These are phyloP conservation scores for Pygoscelis adeliae DNA, from an alignment of 2,113 vertebrate species.

Conservation along the genomic window DNA sequence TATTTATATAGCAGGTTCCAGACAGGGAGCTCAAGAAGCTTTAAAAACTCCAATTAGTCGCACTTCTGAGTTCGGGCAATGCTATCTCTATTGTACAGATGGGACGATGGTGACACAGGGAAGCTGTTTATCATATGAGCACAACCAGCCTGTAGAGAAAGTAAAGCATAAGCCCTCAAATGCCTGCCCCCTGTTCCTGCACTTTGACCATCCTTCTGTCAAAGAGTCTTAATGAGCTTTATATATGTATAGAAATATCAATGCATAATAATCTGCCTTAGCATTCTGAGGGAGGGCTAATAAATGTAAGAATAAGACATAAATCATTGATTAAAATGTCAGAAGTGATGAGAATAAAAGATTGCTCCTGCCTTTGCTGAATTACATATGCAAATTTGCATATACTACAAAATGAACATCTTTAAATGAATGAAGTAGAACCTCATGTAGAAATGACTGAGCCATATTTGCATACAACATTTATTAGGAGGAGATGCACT, in stretches of 20 bases:
- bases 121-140: constrained; percentile 43
- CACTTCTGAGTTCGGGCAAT: neutral
- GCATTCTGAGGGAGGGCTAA: constrained; percentile 25
- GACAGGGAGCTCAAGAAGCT: neutral
- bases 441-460: constrained; percentile 36
- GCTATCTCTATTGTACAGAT: constrained; percentile 38
- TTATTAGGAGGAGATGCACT: constrained; percentile 38
- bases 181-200: neutral
- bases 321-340: constrained; percentile 71
- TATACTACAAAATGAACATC: constrained; percentile 43
- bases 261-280: constrained; percentile 48
- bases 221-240: constrained; percentile 51
- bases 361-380: constrained; percentile 58
- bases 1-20: constrained; percentile 7
- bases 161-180: neutral
- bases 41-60: constrained; percentile 25
- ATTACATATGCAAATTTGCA: constrained; percentile 61
- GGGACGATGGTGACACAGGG: neutral
- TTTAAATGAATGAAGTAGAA: constrained; percentile 63
- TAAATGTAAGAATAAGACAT: constrained; percentile 52
- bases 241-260: constrained; percentile 49
- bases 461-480: constrained; percentile 57
- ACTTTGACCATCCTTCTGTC: neutral
- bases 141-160: neutral
- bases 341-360: constrained; percentile 67